Conservation (phyloP, 2,113 vertebrate species). For the Benitochromis conjunctus region DNA sequence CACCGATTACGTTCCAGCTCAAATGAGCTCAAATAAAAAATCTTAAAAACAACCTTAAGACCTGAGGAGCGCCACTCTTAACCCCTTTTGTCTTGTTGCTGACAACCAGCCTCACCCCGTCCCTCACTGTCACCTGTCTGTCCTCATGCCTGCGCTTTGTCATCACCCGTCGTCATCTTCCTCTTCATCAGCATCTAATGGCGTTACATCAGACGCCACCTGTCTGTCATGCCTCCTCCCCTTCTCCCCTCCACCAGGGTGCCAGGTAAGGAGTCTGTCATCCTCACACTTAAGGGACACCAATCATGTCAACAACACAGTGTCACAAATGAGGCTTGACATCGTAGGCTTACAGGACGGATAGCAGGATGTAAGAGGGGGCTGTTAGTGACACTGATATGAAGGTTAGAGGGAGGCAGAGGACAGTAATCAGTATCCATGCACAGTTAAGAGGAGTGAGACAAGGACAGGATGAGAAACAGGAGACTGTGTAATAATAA, state of each 20-base stretch:
- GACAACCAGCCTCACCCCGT: background rate
- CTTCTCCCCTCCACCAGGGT: background rate
- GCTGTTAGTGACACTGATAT: conserved; percentile 1
- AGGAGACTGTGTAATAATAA: background rate
- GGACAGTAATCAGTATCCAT: background rate
- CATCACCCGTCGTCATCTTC: conserved; percentile 54
- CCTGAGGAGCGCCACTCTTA: background rate
- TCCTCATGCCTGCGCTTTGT: conserved; percentile 34
- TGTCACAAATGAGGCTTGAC: conserved; percentile 20
- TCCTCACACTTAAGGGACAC: conserved; percentile 22
- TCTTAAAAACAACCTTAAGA: background rate
- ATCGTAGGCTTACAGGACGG: background rate
- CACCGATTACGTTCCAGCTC: background rate
- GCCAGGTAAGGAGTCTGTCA: conserved; percentile 71
- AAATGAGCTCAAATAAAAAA: background rate
- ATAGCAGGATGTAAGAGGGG: background rate
- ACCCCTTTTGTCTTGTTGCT: conserved; percentile 41
- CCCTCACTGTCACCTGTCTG: conserved; percentile 16
- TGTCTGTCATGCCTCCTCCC: conserved; percentile 52
- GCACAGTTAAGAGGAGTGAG: background rate
- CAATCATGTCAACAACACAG: conserved; percentile 36
- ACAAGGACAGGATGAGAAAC: background rate
- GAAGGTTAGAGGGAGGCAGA: background rate
- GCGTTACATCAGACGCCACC: conserved; percentile 56
- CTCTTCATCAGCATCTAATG: conserved; percentile 63